Percentiles rank a stretch among this genome's conserved stretches.
Evolutionary conservation across 2,797 vertebrate genomes (phyloP).

Genomic region (Tokudaia muenninki): DNA sequence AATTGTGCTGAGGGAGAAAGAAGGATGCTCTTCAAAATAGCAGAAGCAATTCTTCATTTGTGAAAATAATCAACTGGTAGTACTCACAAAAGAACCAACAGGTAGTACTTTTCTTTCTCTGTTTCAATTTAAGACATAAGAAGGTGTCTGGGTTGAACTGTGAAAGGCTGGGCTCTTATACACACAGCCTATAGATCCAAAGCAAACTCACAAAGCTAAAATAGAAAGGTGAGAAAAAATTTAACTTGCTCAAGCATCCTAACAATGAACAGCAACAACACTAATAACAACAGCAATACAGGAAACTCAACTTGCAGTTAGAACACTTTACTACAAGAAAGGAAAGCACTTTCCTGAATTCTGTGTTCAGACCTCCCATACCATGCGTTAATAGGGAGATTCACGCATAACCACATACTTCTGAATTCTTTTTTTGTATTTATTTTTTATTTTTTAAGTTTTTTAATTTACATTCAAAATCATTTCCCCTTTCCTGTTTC

Average conservation of each 20-base stretch:
- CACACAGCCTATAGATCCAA: neutral
- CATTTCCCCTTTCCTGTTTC: too few relatives aligned
- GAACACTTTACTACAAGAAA: neutral
- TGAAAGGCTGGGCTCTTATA: neutral
- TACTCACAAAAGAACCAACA: too few relatives aligned
- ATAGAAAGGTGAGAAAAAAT: neutral
- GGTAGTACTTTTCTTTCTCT: neutral
- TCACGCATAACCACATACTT: neutral
- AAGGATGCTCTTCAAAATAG: neutral
- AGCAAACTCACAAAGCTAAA: neutral
- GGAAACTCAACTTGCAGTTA: neutral
- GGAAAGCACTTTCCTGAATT: neutral
- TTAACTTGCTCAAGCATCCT: neutral
- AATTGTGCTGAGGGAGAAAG: neutral
- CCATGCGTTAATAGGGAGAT: neutral
- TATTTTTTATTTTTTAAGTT: too few relatives aligned
- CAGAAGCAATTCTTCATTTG: conserved; percentile 11
- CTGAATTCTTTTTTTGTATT: neutral
- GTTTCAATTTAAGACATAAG: neutral
- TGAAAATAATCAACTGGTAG: neutral
- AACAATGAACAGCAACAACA: neutral
- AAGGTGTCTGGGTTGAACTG: conserved; percentile 22
- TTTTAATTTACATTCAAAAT: too few relatives aligned
- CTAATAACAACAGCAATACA: neutral
- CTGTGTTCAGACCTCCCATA: too few relatives aligned